Percentiles rank a stretch among this genome's conserved stretches.
phyloP scores from a whole-genome alignment of 2,797 vertebrate species.

The Cryptoblepharus egeriae region DNA sequence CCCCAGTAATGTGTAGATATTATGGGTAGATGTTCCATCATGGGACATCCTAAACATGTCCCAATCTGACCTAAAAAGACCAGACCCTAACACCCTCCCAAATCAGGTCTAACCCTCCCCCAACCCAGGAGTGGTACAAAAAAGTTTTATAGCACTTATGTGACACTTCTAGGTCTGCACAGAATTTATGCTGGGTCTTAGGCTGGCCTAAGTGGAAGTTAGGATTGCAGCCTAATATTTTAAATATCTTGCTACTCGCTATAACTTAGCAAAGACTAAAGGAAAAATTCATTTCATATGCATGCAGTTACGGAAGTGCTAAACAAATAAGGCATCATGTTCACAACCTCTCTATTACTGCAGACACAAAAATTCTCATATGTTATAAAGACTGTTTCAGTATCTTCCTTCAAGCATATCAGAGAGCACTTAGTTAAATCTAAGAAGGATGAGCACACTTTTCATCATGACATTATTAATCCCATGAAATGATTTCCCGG shows the following conservation, averaged over 20 bases:
- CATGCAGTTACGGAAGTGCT: not conserved
- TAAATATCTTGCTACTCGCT: not conserved
- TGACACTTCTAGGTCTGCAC: too few relatives aligned
- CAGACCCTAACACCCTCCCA: too few relatives aligned
- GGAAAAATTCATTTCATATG: not conserved
- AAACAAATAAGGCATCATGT: not conserved
- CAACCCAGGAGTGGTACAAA: too few relatives aligned
- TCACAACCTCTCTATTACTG: not conserved
- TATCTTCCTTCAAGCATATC: not conserved
- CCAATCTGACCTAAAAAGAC: too few relatives aligned
- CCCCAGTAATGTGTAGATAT: too few relatives aligned
- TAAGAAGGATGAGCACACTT: not conserved
- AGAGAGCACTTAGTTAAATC: not conserved
- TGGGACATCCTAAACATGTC: too few relatives aligned
- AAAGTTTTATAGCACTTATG: too few relatives aligned
- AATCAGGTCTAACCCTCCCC: too few relatives aligned
- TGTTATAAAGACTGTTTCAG: not conserved
- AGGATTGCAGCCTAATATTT: too few relatives aligned
- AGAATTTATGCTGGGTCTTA: too few relatives aligned
- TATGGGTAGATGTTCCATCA: too few relatives aligned
- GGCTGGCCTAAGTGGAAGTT: too few relatives aligned
- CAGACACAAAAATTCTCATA: not conserved
- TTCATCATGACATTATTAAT: constrained; percentile 13
- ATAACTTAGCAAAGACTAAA: not conserved
- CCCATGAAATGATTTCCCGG: not conserved